Conservation (phyloP, 2,797 vertebrate genomes). For the Lacerta bilineata region DNA sequence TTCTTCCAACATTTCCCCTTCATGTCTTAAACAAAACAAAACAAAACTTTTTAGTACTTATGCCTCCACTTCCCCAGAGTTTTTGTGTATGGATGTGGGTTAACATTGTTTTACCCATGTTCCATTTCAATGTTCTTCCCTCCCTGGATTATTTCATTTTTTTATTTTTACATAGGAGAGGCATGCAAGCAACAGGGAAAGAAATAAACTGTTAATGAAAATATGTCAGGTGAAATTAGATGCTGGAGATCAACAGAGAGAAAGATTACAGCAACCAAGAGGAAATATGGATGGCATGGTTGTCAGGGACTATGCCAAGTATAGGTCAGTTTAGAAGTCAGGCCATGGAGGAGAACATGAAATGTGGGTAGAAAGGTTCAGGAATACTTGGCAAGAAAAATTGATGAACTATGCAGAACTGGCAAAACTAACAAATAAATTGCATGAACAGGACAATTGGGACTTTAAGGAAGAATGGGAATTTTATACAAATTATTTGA, state of each 20-base stretch:
- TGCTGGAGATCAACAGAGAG: neutral
- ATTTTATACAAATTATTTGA: no score
- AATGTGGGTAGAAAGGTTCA: neutral
- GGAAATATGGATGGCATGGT: neutral
- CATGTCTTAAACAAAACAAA: neutral
- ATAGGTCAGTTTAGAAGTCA: neutral
- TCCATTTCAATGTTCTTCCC: neutral
- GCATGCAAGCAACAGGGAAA: neutral
- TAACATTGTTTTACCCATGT: neutral
- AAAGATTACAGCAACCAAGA: neutral
- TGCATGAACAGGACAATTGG: no score
- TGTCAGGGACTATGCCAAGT: neutral
- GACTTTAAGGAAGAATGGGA: no score
- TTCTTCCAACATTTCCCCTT: neutral
- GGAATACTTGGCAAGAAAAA: neutral
- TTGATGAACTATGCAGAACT: no score
- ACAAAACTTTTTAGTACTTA: neutral
- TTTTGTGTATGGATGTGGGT: neutral
- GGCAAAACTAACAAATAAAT: no score
- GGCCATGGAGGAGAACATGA: neutral
- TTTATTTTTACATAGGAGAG: neutral
- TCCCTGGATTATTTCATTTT: no score
- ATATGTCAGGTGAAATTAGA: slow-evolving; percentile 1
- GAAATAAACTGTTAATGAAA: neutral
- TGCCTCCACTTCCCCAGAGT: neutral